phyloP scores from a whole-genome alignment of 2,113 vertebrate genomes.

The Microcebus jonahi region DNA sequence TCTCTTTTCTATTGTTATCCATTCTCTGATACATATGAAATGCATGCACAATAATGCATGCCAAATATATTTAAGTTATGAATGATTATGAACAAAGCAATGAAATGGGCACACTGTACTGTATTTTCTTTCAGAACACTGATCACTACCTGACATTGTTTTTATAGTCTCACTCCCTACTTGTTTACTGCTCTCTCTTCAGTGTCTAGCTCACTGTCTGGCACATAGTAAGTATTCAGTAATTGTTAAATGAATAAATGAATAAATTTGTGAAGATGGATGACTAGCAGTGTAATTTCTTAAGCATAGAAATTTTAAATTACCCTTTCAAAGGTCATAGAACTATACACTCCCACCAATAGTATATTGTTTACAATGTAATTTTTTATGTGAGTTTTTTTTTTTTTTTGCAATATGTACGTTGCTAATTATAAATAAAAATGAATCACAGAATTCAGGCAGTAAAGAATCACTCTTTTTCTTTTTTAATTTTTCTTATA shows the following conservation, averaged over 20 bases:
- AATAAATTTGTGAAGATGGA: background rate
- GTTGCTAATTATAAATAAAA: conserved; percentile 43
- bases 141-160: background rate
- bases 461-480: background rate
- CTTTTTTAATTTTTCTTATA: background rate
- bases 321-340: conserved; percentile 30
- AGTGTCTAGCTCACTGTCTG: background rate
- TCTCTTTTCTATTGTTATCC: background rate
- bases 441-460: conserved; percentile 14
- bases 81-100: background rate
- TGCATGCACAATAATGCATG: background rate
- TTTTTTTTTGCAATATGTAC: background rate
- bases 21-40: background rate
- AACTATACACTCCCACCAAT: background rate
- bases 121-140: background rate
- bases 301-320: conserved; percentile 22
- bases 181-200: background rate
- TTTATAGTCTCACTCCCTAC: background rate
- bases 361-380: conserved; percentile 1
- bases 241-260: background rate
- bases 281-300: background rate
- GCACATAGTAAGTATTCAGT: background rate
- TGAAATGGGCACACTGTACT: background rate
- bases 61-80: background rate
- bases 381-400: conserved; percentile 9